Percentiles rank a stretch among this genome's conserved stretches.
Conservation (phyloP, 2,113 vertebrate species). For the Octodon degus region DNA sequence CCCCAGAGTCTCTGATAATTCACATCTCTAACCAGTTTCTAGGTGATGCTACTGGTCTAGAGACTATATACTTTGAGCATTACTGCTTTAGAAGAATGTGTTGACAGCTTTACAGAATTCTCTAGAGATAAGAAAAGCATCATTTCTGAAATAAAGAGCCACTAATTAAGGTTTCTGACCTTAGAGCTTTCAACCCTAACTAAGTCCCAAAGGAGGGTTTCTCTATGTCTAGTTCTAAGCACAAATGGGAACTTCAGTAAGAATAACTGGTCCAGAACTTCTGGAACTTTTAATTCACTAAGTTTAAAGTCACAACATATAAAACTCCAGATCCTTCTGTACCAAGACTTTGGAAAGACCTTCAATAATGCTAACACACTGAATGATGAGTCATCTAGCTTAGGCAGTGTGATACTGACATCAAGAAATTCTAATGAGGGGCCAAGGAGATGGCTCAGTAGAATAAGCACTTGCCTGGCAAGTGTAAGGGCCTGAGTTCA, state of each 20-base stretch:
- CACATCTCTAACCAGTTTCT: slow-evolving; percentile 33
- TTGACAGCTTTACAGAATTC: slow-evolving; percentile 29
- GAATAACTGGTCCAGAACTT: slow-evolving; percentile 17
- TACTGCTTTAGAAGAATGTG: background rate
- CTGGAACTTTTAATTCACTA: slow-evolving; percentile 42
- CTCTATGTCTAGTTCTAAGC: slow-evolving; percentile 6
- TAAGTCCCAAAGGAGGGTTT: slow-evolving; percentile 4
- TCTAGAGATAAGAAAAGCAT: background rate
- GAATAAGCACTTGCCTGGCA: too few species aligned
- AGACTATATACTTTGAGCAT: slow-evolving; percentile 9
- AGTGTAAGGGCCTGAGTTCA: too few species aligned
- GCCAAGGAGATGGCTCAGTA: too few species aligned
- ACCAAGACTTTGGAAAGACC: background rate
- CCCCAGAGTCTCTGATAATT: background rate
- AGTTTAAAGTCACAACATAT: slow-evolving; percentile 26
- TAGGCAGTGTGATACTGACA: slow-evolving; percentile 12
- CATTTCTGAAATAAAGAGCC: slow-evolving; percentile 24
- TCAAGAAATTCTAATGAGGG: slow-evolving; percentile 46
- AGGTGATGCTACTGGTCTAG: background rate
- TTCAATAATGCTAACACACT: slow-evolving; percentile 22
- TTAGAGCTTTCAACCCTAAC: background rate
- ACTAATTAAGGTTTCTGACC: background rate
- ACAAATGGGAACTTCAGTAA: slow-evolving; percentile 9
- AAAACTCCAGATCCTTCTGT: background rate
- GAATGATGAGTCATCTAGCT: background rate